phyloP scores from a whole-genome alignment of 2,888 invertebrate genomes.

The Lochmaea capreae region DNA sequence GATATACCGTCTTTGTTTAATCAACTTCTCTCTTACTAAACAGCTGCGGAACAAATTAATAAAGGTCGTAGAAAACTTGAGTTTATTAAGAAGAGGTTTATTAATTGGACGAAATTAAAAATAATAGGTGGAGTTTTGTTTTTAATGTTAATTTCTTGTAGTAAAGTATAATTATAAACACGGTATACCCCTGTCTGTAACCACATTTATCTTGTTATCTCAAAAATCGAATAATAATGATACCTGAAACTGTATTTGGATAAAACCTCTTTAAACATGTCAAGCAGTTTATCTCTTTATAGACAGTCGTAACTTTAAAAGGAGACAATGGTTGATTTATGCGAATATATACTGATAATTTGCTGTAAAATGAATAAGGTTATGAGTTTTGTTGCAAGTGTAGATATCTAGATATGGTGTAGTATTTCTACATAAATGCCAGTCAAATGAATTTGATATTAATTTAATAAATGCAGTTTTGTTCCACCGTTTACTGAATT shows the following conservation, averaged over 20 bases:
- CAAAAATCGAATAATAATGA: conserved; percentile 34
- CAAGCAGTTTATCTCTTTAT: conserved; percentile 32
- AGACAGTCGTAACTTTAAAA: conserved; percentile 27
- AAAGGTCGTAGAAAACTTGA: not conserved
- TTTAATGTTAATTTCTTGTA: too few species aligned
- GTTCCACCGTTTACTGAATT: not conserved
- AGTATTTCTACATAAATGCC: not conserved
- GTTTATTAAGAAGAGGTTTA: not conserved
- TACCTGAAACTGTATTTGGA: conserved; percentile 40
- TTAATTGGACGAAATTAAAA: not conserved
- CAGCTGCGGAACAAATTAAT: conserved; percentile 2
- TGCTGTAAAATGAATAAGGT: conserved; percentile 10
- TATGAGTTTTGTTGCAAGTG: not conserved
- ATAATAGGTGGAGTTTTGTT: not conserved
- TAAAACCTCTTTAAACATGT: conserved; percentile 36
- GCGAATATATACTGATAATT: conserved; percentile 13
- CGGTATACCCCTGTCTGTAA: not conserved
- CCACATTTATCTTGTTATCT: conserved; percentile 28
- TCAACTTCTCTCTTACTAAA: conserved; percentile 1
- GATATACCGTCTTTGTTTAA: not conserved
- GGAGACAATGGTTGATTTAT: conserved; percentile 38
- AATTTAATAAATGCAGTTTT: too few species aligned
- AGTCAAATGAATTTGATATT: not conserved
- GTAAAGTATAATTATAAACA: not conserved
- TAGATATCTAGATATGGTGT: not conserved